A percentile compares a stretch with the other conserved stretches of the same genome.
These are phyloP conservation scores for Furcifer pardalis DNA, from an alignment of 2,797 vertebrate species.

Conservation along the genomic window DNA sequence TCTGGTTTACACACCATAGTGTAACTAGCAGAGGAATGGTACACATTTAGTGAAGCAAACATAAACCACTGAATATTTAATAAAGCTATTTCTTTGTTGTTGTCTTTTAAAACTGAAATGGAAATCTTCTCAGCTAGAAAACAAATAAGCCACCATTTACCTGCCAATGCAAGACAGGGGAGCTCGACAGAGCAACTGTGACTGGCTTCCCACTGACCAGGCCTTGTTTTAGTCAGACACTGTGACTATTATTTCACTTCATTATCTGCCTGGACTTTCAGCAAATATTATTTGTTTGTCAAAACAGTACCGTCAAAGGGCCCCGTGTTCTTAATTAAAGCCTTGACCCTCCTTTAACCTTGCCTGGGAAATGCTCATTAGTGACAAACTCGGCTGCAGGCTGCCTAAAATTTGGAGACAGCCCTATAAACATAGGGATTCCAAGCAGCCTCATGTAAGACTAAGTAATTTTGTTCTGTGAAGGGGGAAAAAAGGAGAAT, in stretches of 20 bases:
- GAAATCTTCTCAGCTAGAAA: neutral
- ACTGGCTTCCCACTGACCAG: fast-evolving
- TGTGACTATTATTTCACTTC: constrained; percentile 52
- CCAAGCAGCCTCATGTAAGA: constrained; percentile 13
- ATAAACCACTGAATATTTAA: neutral
- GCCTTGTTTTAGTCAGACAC: constrained; percentile 1
- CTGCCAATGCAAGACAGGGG: neutral
- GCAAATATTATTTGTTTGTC: constrained; percentile 52
- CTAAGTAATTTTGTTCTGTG: constrained; percentile 9
- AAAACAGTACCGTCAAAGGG: constrained; percentile 36
- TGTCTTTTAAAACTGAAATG: neutral
- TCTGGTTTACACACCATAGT: neutral
- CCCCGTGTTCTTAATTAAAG: constrained; percentile 49
- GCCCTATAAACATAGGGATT: constrained; percentile 17
- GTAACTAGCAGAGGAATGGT: neutral
- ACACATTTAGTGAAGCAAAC: neutral
- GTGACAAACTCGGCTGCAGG: constrained; percentile 21
- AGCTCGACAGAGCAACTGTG: neutral
- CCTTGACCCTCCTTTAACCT: constrained; percentile 60
- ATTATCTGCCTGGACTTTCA: constrained; percentile 52
- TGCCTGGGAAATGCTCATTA: constrained; percentile 32
- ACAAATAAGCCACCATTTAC: neutral
- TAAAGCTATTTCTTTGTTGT: neutral
- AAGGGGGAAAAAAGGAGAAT: constrained; percentile 20
- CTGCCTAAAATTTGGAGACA: constrained; percentile 17